Evolutionary conservation across 2,888 invertebrate genomes (phyloP).

Genomic region (Ophion slaviceki): DNA sequence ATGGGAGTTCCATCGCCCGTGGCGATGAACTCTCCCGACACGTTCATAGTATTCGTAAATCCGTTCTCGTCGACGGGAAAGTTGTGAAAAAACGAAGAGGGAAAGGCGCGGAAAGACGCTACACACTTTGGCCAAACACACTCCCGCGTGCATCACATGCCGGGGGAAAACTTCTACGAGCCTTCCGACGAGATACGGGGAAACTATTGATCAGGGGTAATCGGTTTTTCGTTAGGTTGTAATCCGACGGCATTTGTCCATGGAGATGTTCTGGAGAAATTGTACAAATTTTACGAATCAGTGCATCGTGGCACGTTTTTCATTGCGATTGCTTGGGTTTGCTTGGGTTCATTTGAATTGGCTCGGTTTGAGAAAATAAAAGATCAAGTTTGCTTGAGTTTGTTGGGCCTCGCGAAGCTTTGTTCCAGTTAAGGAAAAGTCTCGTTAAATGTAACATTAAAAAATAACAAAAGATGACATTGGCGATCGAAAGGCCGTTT

Average conservation of each 20-base stretch:
- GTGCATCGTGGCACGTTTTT: not conserved
- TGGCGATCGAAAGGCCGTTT: no score
- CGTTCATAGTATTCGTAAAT: slow-evolving; percentile 56
- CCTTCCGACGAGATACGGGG: no score
- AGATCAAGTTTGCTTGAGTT: no score
- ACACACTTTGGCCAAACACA: no score
- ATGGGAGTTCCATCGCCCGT: slow-evolving; percentile 65
- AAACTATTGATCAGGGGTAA: not conserved
- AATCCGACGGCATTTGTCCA: not conserved
- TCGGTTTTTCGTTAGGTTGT: not conserved
- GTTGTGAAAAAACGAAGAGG: not conserved
- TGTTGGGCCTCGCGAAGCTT: no score
- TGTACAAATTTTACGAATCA: not conserved
- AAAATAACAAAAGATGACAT: no score
- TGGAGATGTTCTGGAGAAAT: not conserved
- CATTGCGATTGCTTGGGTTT: not conserved
- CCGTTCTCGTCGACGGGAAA: slow-evolving; percentile 53
- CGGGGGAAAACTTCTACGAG: not conserved
- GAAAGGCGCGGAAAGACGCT: no score
- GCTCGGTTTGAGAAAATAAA: not conserved
- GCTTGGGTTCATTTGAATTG: not conserved
- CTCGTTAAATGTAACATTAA: no score
- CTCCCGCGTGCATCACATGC: not conserved
- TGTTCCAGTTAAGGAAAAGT: no score
- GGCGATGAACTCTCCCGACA: slow-evolving; percentile 24